Evolutionary conservation across 2,113 vertebrate genomes (phyloP), one percentile per base, ranked within the genome.

Genomic region (Etheostoma cragini): DNA sequence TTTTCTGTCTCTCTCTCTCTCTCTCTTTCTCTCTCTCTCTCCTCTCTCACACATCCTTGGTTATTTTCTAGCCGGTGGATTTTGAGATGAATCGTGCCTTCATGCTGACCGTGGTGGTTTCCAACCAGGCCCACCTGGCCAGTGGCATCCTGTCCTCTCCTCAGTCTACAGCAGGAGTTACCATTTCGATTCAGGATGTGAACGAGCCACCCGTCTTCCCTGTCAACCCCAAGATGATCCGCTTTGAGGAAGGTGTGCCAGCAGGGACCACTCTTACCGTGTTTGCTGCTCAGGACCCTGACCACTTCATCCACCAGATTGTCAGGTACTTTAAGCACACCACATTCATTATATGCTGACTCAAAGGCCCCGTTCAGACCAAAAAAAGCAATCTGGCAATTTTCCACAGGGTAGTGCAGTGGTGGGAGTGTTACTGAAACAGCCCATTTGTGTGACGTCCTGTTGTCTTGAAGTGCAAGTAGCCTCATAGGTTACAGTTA

Each of bases 61-160:
- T 42, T 80, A 10, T 14, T 64, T 17, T 7, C 7, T 13, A 99
- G 98, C 96, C 97, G 0, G 97, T 99, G 4, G 98, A 99, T 87
- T 99, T 98, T 0, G 98, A 99, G 93, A 95, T 98, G 95, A 99
- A 99, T 90, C 95, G 97, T 8, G 97, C 96, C 50, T 99, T 99
- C 94, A 96, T 98, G 97, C 94, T 99, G 91, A 99, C 97, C 0
- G 97, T 99, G 91, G 97, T 98, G 94, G 98, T 99, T 47, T 97
- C 97, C 76, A 99, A 99, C 93, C 97, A 99, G 92, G 97, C 97
- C n/a, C 96, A 97, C 45, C 90, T 99, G 83, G 96, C 98, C 89
- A 97, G 96, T 0, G 98, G 97, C 65, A 98, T 98, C 91, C 98
- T 98, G 90, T 98, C 98, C 82, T 99, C 98, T 12, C 96, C 98